Base-by-base conservation (phyloP, 1,140 invertebrate genomes). In the Ceratosolen solmsi region DNA sequence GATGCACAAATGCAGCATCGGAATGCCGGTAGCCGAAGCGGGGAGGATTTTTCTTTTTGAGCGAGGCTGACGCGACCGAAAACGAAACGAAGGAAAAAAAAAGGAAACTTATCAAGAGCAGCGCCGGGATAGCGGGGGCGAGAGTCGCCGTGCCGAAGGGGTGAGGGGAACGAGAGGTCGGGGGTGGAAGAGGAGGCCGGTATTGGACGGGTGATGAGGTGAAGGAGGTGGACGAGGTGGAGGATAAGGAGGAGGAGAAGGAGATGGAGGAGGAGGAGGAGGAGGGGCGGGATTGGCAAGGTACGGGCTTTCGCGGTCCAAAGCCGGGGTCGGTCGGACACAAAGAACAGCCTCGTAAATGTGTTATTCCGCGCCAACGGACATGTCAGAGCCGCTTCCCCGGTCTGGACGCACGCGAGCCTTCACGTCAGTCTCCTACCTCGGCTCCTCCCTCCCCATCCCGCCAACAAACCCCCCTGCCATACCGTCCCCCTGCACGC, bases 361-460 rank as follows among this genome's bases (percentile, higher is more conserved):
- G 91, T 87, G 91, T 92, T 92, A 91, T 92, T 92, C 90, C 91
- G 86, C 91, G 90, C 91, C 91, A 92, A 91, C 88, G 89, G 86
- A 90, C 90, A 89, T 90, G 90, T 92, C 91, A 90, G 91, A 88
- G 89, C 89, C 74, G 70, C 49, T 83, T 73, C 63, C 41, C 72
- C 51, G 46, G n/a, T 20, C 27, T 38, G 58, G 30, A 65, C 72
- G 33, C 56, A 51, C 72, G 73, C 41, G 65, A 38, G 54, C 30
- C 71, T 71, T 56, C 27, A 17, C 46, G 22, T n/a, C 38, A 49
- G 63, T 75, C 15, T 73, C 49, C 51, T 60, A 25, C 25, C 63
- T 78, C 25, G 49, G 33, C 13, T 51, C 25, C 51, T 58, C 36
- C 15, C 38, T 27, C 36, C 33, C 46, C 54, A 79, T 84, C 65